Conservation (phyloP, 2,113 vertebrate species). For the Eurystomus gularis region DNA sequence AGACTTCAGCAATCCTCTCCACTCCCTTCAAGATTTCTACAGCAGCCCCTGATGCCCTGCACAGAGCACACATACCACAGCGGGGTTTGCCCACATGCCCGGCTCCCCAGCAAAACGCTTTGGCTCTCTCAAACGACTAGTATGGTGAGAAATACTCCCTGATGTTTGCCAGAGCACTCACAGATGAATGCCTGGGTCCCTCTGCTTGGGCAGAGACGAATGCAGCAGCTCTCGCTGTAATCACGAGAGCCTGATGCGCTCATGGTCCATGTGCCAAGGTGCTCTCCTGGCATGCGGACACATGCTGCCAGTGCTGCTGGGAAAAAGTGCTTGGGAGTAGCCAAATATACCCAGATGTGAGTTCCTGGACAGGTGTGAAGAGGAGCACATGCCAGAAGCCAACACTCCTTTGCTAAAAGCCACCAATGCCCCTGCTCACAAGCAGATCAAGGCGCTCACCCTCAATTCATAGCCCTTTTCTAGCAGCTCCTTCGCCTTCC, state of each 20-base stretch:
- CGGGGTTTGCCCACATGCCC: background rate
- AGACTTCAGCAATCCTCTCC: background rate
- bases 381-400: background rate
- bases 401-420: background rate
- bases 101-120: background rate
- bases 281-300: background rate
- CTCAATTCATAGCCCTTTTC: background rate
- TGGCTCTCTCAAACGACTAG: background rate
- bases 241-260: background rate
- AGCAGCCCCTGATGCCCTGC: background rate
- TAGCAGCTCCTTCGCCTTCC: background rate
- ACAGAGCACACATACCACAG: background rate
- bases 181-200: background rate
- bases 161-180: background rate
- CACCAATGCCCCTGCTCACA: background rate
- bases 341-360: background rate
- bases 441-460: background rate
- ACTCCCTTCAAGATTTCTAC: background rate
- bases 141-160: background rate
- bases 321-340: background rate
- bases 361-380: background rate
- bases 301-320: background rate
- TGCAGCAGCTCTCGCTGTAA: fast-evolving
- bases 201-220: background rate
- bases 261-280: fast-evolving